Evolutionary conservation across 2,113 vertebrate species (phyloP), one percentile per base, ranked within the genome.

Genomic region (Gorsachius goisagi): DNA sequence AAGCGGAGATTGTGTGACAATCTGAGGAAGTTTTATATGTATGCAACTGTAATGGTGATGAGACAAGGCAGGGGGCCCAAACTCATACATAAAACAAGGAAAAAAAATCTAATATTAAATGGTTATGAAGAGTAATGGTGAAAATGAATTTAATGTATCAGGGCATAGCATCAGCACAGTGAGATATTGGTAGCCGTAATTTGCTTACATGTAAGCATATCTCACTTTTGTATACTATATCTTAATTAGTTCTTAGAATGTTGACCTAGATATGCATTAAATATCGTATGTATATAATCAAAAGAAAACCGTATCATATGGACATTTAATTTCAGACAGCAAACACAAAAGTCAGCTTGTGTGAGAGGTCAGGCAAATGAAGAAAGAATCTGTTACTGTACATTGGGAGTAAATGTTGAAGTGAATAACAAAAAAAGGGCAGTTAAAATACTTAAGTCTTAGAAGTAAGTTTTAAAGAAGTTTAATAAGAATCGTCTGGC

Each of bases 61-160:
- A 32, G 9, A 28, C 2, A 5, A 62, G 21, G n/a, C 1, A 0
- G 8, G 33, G 8, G 10, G 14, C 13, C 9, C 44, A 58, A 79
- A 63, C 14, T 62, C 15, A 14, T 63, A 74, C 6, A 6, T 6
- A 30, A n/a, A 78, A 52, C 27, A 49, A 33, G 5, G 14, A 50
- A 55, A 74, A 30, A 80, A 75, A 80, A 27, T 12, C 12, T 69
- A 45, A 63, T 32, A 9, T 79, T 49, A 79, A 55, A 50, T 58
- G 17, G 5, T 62, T 63, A 39, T 44, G 53, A 45, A 56, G 18
- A 68, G 8, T 60, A 58, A 45, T 20, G 24, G 28, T 58, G 18
- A 58, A 18, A 88, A 83, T 58, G 4, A 66, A 69, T 39, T 49
- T 53, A 49, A 37, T 32, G 12, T 60, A 55, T 56, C 20, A 23